A percentile compares a stretch with the other conserved stretches of the same genome.
Conservation (phyloP, 2,113 vertebrate species). For the Oenanthe melanoleuca region DNA sequence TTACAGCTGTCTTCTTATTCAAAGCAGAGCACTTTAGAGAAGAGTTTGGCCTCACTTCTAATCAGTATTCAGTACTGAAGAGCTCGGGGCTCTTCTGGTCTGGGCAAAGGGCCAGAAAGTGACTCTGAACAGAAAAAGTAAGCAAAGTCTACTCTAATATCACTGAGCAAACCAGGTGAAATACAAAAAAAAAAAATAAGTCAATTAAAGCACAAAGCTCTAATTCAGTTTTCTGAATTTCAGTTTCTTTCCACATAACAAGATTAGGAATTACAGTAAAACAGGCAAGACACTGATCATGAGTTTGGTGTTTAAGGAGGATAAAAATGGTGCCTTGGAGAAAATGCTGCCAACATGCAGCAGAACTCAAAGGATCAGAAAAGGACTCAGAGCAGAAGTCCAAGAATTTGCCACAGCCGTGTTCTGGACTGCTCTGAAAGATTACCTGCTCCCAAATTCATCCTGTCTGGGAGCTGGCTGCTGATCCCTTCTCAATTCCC, state of each 20-base stretch:
- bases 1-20: conserved; percentile 1
- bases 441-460: not conserved
- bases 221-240: not conserved
- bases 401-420: not conserved
- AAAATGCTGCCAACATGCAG: not conserved
- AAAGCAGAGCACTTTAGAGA: not conserved
- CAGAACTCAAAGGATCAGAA: not conserved
- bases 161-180: conserved; percentile 35
- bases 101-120: conserved; percentile 41
- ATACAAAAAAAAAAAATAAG: not conserved
- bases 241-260: not conserved
- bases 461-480: not conserved
- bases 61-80: conserved; percentile 17
- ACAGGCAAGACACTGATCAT: not conserved
- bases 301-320: not conserved
- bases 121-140: conserved; percentile 21
- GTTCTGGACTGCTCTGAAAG: not conserved
- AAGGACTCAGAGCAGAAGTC: not conserved
- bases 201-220: not conserved
- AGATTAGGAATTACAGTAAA: not conserved
- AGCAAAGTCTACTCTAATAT: conserved; percentile 8
- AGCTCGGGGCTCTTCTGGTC: not conserved
- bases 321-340: not conserved
- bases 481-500: not conserved
- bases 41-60: conserved; percentile 24